Conservation (phyloP, 1,140 invertebrate species). For the Drosophila sp. region DNA sequence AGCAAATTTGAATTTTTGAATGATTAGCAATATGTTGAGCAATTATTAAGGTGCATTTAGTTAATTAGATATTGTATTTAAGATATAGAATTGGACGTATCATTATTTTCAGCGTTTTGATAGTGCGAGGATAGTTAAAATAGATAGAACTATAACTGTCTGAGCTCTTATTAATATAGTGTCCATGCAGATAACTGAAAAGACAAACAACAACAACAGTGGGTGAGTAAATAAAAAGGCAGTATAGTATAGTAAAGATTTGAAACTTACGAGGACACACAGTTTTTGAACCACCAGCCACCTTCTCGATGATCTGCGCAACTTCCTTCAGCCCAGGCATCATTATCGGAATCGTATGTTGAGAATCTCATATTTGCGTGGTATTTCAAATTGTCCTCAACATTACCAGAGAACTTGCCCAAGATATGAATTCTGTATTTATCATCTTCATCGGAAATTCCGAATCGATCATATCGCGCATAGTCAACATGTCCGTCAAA, state of each 20-base stretch:
- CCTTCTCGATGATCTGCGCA: not conserved
- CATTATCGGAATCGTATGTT: not conserved
- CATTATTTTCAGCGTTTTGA: not conserved
- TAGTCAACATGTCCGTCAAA: not conserved
- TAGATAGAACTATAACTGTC: not conserved
- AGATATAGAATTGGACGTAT: not conserved
- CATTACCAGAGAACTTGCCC: constrained; percentile 3
- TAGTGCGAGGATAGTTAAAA: not conserved
- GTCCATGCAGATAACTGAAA: not conserved
- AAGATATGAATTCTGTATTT: not conserved
- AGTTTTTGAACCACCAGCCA: constrained; percentile 2
- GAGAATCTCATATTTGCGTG: not conserved
- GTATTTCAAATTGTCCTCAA: not conserved
- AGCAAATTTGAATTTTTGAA: too few species aligned
- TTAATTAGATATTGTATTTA: not conserved
- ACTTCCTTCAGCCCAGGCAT: not conserved
- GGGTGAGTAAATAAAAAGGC: too few species aligned
- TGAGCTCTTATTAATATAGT: not conserved
- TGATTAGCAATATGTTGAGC: too few species aligned
- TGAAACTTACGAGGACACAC: not conserved
- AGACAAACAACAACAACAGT: too few species aligned
- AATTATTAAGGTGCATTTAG: not conserved
- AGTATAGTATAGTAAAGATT: too few species aligned
- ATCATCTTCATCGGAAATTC: not conserved
- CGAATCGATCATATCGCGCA: not conserved